Base-by-base conservation (phyloP, 2,113 vertebrate genomes). In the Anarhynchus alexandrinus region DNA sequence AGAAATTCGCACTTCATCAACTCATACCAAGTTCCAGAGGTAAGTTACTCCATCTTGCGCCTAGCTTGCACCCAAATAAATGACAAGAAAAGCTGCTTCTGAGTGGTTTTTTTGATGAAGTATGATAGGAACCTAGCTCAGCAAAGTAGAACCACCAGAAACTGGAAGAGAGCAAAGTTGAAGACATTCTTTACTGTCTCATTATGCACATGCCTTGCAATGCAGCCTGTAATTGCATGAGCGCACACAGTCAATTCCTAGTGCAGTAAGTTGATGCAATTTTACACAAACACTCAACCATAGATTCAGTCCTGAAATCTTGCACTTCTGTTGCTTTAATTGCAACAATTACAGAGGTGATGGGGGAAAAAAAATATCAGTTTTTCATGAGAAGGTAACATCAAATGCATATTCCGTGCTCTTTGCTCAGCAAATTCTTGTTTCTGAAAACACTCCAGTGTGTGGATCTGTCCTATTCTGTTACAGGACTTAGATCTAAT, bases 311-410 rank as follows among this genome's bases (percentile, higher is more conserved):
- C 74, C 62, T 70, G 57, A 77, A 79, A 73, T 42, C 51, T 70
- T 77, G 25, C 62, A 25, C 30, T 79, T 78, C 32, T 66, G 29
- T 78, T 69, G 62, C 22, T 72, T 87, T 87, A 43, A 49, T 82
- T 87, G 36, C 25, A 82, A 45, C 69, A 77, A 13, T 81, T 94
- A 58, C 22, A 52, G 27, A 59, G 25, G 43, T 49, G 73, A 59
- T 65, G n/a, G 34, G 17, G 6, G 7, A 7, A 6, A 0, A 11
- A 10, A 29, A n/a, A n/a, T n/a, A n/a, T 25, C 32, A 42, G 22
- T 16, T 72, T 74, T 85, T 67, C 19, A 12, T 22, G 59, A 71
- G 47, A 21, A 83, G 25, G 29, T 73, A 51, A 36, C 67, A 91
- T 65, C 52, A 65, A 65, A 74, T 64, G 47, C 8, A 0, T 34